Base-by-base conservation (phyloP, 1,140 invertebrate genomes). In the Trissolcus basalis region DNA sequence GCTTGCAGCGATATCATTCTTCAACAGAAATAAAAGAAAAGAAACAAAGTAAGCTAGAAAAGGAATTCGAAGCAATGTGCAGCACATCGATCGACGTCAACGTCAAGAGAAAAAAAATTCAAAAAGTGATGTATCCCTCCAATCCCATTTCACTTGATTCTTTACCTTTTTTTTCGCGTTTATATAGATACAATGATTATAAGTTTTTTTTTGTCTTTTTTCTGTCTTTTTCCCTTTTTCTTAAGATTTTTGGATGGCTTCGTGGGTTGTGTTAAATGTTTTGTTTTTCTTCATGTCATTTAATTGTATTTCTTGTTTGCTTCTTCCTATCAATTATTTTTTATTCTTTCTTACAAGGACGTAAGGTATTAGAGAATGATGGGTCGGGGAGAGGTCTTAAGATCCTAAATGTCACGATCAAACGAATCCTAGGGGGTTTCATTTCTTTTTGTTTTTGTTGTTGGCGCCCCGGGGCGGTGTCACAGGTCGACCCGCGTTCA, bases 381-480 rank as follows among this genome's bases (percentile, higher is more conserved):
- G 71, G 76, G 54, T 77, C 63, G 61, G 68, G 76, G 73, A 73
- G 61, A 77, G 79, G 61, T 83, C 79, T 83, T 81, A 82, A 84
- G 75, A 78, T 87, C 82, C 82, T 85, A 87, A 87, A 78, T 79
- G 72, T 86, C 80, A 81, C 76, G 68, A 81, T 85, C 80, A 70
- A 83, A 82, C 69, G 61, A 83, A 80, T 77, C 83, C 76, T 82
- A 81, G 79, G 61, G 67, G 75, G 76, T 79, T 89, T 89, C 86
- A 89, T 86, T 89, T 89, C 81, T 89, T 89, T 82, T 85, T 89
- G 79, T 94, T 96, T 90, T 96, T 96, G 88, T 94, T 95, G 83
- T 94, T 94, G 55, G 93, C 93, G 61, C 92, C 93, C 74, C 96
- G 90, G 35, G 96, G 97, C 80, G 97, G 97, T 85, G 97, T 98